Percentiles rank a stretch among this genome's conserved stretches.
Conservation (phyloP, 2,113 vertebrate species). For the Glaucidium brasilianum region DNA sequence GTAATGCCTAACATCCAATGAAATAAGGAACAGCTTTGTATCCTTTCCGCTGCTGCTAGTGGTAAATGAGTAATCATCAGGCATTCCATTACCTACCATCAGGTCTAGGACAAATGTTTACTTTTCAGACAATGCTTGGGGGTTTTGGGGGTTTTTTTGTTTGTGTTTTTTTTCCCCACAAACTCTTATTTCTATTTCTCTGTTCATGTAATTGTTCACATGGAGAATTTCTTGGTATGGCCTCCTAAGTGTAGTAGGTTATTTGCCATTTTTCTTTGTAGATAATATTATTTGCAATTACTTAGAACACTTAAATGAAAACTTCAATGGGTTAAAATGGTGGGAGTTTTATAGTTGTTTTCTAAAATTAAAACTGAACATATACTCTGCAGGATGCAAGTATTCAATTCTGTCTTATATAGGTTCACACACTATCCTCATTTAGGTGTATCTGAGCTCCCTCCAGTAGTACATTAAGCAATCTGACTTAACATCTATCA, state of each 20-base stretch:
- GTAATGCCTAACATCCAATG: background rate
- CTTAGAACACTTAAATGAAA: background rate
- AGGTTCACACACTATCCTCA: background rate
- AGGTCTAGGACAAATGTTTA: background rate
- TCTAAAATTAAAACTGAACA: background rate
- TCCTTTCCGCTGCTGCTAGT: background rate
- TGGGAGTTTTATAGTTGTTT: background rate
- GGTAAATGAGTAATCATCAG: background rate
- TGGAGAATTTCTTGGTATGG: background rate
- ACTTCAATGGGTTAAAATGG: background rate
- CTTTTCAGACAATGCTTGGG: background rate
- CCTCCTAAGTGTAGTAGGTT: background rate
- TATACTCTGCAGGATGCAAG: background rate
- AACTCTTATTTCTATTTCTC: background rate
- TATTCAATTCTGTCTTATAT: background rate
- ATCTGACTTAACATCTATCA: conserved; percentile 56
- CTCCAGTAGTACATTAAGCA: conserved; percentile 42
- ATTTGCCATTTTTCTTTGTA: background rate
- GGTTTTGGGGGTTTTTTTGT: no score
- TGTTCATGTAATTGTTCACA: background rate
- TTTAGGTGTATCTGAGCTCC: conserved; percentile 20
- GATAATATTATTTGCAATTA: background rate
- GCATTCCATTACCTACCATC: background rate
- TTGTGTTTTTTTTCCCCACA: background rate
- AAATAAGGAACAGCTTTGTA: background rate